phyloP scores from a whole-genome alignment of 2,113 vertebrate species.

The Cephalopholis sonnerati region DNA sequence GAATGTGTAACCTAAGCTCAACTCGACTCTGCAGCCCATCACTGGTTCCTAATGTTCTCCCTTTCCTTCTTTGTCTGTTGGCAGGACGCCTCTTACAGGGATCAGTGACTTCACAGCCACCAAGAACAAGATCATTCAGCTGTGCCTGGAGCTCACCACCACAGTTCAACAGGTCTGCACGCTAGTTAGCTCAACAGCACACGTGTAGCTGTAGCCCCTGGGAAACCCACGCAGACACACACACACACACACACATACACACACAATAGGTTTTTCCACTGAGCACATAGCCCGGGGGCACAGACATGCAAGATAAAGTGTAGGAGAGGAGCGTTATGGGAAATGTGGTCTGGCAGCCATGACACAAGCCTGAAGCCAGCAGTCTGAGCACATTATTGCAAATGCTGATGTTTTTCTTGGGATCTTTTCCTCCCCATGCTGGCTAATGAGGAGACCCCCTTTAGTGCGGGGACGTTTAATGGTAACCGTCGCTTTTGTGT shows the following conservation, averaged over 20 bases:
- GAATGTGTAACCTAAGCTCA: not conserved
- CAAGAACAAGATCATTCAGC: slow-evolving; percentile 99
- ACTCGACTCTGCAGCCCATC: not conserved
- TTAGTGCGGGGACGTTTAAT: slow-evolving; percentile 56
- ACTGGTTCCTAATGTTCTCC: slow-evolving; percentile 32
- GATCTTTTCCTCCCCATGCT: slow-evolving; percentile 26
- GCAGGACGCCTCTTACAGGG: slow-evolving; percentile 94
- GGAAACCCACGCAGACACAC: slow-evolving; percentile 14
- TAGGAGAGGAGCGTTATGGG: slow-evolving; percentile 64
- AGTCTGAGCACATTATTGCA: slow-evolving; percentile 61
- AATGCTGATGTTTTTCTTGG: slow-evolving; percentile 70
- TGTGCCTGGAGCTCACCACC: slow-evolving; percentile 97
- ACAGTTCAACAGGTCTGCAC: slow-evolving; percentile 96
- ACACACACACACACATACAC: slow-evolving; percentile 31
- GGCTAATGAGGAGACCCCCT: slow-evolving; percentile 76
- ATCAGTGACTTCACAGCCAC: slow-evolving; percentile 96
- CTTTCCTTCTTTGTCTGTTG: slow-evolving; percentile 65
- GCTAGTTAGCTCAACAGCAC: slow-evolving; percentile 49
- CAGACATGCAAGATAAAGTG: slow-evolving; percentile 59
- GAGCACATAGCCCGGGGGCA: slow-evolving; percentile 47
- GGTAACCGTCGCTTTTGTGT: slow-evolving; percentile 62
- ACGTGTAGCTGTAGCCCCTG: slow-evolving; percentile 10
- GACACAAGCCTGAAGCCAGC: slow-evolving; percentile 63
- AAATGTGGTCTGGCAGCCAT: slow-evolving; percentile 74
- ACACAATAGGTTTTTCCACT: slow-evolving; percentile 64